Evolutionary conservation across 2,797 vertebrate species (phyloP).

Genomic region (Australoheros facetus): DNA sequence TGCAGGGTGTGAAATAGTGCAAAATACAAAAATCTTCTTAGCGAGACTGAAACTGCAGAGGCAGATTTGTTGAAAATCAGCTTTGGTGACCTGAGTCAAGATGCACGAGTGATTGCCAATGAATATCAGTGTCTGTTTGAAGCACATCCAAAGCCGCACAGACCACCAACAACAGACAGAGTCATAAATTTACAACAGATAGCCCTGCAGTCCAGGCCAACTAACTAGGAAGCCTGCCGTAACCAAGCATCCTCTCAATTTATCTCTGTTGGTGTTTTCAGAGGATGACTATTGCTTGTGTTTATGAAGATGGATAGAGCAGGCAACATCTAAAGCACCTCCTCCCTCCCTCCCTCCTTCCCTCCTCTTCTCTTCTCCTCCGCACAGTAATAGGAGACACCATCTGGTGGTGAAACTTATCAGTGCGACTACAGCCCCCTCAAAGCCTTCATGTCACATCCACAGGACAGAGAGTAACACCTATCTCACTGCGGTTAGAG

Average conservation of each 20-base stretch:
- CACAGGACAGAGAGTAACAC: conserved; percentile 28
- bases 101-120: conserved; percentile 29
- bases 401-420: conserved; percentile 74
- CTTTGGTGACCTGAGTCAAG: conserved; percentile 29
- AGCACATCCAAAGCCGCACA: conserved; percentile 42
- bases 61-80: not conserved
- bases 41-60: not conserved
- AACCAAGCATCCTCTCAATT: conserved; percentile 60
- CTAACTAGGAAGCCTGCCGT: conserved; percentile 59
- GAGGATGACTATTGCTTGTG: conserved; percentile 65
- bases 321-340: conserved; percentile 50
- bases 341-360: conserved; percentile 13
- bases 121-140: conserved; percentile 45
- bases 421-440: conserved; percentile 34
- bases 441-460: conserved; percentile 36
- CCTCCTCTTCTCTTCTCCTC: conserved; percentile 27
- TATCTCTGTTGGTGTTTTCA: conserved; percentile 70
- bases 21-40: not conserved
- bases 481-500: conserved; percentile 10
- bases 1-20: not conserved
- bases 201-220: conserved; percentile 51
- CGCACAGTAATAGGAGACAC: conserved; percentile 66
- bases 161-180: conserved; percentile 49
- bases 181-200: conserved; percentile 49
- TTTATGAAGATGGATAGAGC: conserved; percentile 76